Conservation (phyloP, 2,797 vertebrate genomes). For the Holocentrus rufus region DNA sequence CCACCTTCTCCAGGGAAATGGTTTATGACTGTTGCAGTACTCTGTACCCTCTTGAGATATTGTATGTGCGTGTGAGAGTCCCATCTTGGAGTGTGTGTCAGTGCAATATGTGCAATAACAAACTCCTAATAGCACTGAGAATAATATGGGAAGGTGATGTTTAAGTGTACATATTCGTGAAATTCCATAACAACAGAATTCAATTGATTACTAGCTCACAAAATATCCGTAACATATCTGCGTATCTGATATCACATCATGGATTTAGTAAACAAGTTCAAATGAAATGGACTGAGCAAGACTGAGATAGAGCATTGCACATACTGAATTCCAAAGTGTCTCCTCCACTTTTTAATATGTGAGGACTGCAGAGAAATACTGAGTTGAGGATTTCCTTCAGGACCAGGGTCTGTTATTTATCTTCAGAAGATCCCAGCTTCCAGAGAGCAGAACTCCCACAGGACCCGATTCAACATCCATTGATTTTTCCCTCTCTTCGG, state of each 20-base stretch:
- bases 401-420: constrained; percentile 24
- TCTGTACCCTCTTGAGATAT: background rate
- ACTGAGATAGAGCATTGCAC: background rate
- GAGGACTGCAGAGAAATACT: constrained; percentile 4
- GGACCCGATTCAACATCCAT: constrained; percentile 31
- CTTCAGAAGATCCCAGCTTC: constrained; percentile 12
- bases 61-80: background rate
- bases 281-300: background rate
- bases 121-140: background rate
- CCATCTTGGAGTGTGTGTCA: too few species aligned
- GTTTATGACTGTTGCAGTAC: background rate
- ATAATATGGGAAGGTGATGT: background rate
- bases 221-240: too few species aligned
- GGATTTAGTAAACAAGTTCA: background rate
- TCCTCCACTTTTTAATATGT: background rate
- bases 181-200: too few species aligned
- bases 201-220: too few species aligned
- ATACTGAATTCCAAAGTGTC: background rate
- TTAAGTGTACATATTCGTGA: too few species aligned
- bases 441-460: constrained; percentile 7
- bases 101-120: too few species aligned
- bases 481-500: constrained; percentile 36
- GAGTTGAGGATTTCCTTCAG: constrained; percentile 17
- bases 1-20: background rate
- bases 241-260: background rate